A percentile compares a stretch with the other conserved stretches of the same genome.
Conservation (phyloP, 2,797 vertebrate species). For the Danio choprae region DNA sequence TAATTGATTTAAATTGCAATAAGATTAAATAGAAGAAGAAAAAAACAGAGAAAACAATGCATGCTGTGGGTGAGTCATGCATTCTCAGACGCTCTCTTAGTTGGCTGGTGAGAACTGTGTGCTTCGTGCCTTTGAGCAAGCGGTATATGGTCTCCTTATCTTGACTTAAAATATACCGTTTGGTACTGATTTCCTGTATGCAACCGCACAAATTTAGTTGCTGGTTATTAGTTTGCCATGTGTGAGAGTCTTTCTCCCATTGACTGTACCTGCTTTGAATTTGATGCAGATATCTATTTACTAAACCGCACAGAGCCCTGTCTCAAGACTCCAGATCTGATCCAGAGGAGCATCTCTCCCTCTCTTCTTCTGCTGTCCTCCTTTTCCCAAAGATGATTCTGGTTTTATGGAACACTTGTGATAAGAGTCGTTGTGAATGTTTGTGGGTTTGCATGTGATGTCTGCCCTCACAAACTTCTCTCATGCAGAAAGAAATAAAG, state of each 20-base stretch:
- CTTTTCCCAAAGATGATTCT: slow-evolving; percentile 23
- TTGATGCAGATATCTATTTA: slow-evolving; percentile 67
- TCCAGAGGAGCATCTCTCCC: slow-evolving; percentile 69
- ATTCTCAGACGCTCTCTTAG: slow-evolving; percentile 29
- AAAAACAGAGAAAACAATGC: slow-evolving; percentile 25
- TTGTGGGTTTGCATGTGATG: slow-evolving; percentile 34
- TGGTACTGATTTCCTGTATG: slow-evolving; percentile 64
- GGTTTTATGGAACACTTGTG: slow-evolving; percentile 44
- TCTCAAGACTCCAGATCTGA: slow-evolving; percentile 58
- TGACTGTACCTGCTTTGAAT: slow-evolving; percentile 68
- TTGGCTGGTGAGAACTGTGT: slow-evolving; percentile 37
- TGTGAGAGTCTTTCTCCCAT: slow-evolving; percentile 54
- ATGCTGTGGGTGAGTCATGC: slow-evolving; percentile 39
- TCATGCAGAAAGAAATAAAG: not conserved
- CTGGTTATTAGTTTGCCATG: slow-evolving; percentile 62
- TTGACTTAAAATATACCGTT: slow-evolving; percentile 58
- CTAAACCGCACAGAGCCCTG: slow-evolving; percentile 68
- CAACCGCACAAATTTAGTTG: slow-evolving; percentile 59
- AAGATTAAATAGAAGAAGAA: not conserved
- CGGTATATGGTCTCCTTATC: slow-evolving; percentile 45
- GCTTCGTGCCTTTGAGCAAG: slow-evolving; percentile 52
- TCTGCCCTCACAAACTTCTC: slow-evolving; percentile 20
- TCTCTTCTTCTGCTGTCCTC: slow-evolving; percentile 24
- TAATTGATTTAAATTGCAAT: slow-evolving; percentile 33
- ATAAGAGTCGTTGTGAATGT: slow-evolving; percentile 33